Evolutionary conservation across 2,113 vertebrate genomes (phyloP).

Genomic region (Lasiurus cinereus): DNA sequence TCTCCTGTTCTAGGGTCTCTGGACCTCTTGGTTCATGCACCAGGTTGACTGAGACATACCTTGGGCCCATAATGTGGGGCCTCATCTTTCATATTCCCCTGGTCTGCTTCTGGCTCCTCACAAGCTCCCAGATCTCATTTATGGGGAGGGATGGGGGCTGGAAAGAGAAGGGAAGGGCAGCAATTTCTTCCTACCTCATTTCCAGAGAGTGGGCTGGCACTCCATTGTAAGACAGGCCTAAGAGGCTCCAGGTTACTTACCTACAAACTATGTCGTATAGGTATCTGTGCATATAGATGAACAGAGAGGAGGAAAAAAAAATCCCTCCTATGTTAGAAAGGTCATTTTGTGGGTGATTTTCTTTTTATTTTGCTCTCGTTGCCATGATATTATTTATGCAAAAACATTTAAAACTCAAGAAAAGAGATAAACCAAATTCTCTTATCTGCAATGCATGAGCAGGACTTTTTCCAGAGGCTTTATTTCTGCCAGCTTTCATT

Average conservation of each 20-base stretch:
- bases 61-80: accelerated
- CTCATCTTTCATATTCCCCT: neutral
- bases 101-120: neutral
- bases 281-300: neutral
- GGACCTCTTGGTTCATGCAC: neutral
- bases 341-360: slow-evolving; percentile 28
- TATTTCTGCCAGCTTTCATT: neutral
- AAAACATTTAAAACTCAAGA: slow-evolving; percentile 58
- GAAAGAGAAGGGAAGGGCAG: neutral
- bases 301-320: neutral
- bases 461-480: neutral
- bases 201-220: slow-evolving; percentile 17
- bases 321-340: neutral
- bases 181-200: neutral
- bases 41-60: neutral
- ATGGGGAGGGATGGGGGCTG: neutral
- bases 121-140: neutral
- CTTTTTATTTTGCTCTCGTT: slow-evolving; percentile 13
- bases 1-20: neutral
- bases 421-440: neutral
- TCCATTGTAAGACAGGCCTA: neutral
- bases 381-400: neutral
- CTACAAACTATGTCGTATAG: slow-evolving; percentile 5
- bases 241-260: neutral
- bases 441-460: neutral